Base-by-base conservation (phyloP, 2,113 vertebrate genomes). In the Mus spicilegus region DNA sequence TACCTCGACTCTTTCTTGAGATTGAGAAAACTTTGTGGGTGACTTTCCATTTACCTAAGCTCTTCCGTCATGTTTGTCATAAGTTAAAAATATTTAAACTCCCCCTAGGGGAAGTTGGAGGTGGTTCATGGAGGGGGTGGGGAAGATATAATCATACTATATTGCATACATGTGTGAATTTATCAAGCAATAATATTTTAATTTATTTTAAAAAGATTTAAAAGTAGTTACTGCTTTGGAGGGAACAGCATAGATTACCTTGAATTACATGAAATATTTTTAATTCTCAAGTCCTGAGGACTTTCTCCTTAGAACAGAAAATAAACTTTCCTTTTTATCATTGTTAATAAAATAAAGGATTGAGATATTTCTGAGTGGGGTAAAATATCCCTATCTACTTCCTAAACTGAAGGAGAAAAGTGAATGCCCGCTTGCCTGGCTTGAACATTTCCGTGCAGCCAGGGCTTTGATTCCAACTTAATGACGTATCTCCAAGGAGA, bases 381-480 rank as follows among this genome's bases (percentile, higher is more conserved):
- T 30, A 75, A 73, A 86, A 85, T 69, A 28, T 49, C 84, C 87
- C 88, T 87, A 51, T 95, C 58, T 95, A 73, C 84, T 95, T 94
- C 73, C 51, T 90, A 94, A 94, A 81, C 54, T 86, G 28, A 67
- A 93, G 70, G 70, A 78, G 46, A 58, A 80, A 88, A 95, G 56
- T 72, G 73, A 56, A 39, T 58, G 56, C 49, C 58, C 70, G 75
- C 73, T 75, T 90, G n/a, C n/a, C 90, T 90, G 80, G 54, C 16
- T 70, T 78, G 89, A 76, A 77, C 69, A 91, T 91, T 26, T 36
- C 95, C 65, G 72, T 76, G 58, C 22, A 96, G 65, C 88, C 77
- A 78, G 36, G 49, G 58, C 77, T 94, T 82, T 82, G 58, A 92
- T 82, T 95, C 78, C 95, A 96, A 94, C 85, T 39, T 93, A 85